These are phyloP conservation scores for Ciconia maguari DNA, from an alignment of 2,113 vertebrate genomes.

Conservation along the genomic window DNA sequence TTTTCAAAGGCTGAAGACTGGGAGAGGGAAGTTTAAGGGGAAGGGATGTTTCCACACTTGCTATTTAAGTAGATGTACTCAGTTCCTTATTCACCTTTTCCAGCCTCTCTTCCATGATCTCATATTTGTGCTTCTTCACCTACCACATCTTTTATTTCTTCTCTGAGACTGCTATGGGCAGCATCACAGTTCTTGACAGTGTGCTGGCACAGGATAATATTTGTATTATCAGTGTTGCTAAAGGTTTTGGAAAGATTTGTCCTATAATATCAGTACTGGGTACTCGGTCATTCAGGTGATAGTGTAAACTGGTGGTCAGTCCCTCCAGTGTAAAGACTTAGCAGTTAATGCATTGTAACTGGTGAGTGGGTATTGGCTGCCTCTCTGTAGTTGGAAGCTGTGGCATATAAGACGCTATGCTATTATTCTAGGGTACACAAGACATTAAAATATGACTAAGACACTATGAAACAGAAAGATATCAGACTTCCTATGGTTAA, in stretches of 20 bases:
- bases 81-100: not conserved
- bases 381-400: not conserved
- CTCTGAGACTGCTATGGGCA: not conserved
- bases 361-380: not conserved
- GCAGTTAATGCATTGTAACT: not conserved
- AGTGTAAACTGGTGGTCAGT: not conserved
- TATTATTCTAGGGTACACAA: not conserved
- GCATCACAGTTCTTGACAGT: not conserved
- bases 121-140: not conserved
- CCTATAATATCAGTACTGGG: not conserved
- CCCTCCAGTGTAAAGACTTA: not conserved
- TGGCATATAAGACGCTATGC: not conserved
- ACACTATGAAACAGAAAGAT: not conserved
- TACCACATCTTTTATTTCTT: not conserved
- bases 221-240: not conserved
- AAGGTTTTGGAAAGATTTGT: constrained; percentile 27
- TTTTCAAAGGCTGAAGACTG: not conserved
- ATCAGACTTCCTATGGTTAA: not conserved
- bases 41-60: not conserved
- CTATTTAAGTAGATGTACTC: not conserved
- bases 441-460: not conserved
- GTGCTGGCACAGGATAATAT: not conserved
- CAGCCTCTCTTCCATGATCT: not conserved
- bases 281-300: not conserved
- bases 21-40: not conserved